A percentile compares a stretch with the other conserved stretches of the same genome.
Evolutionary conservation across 2,797 vertebrate species (phyloP).

Genomic region (Gallinago solitaria): DNA sequence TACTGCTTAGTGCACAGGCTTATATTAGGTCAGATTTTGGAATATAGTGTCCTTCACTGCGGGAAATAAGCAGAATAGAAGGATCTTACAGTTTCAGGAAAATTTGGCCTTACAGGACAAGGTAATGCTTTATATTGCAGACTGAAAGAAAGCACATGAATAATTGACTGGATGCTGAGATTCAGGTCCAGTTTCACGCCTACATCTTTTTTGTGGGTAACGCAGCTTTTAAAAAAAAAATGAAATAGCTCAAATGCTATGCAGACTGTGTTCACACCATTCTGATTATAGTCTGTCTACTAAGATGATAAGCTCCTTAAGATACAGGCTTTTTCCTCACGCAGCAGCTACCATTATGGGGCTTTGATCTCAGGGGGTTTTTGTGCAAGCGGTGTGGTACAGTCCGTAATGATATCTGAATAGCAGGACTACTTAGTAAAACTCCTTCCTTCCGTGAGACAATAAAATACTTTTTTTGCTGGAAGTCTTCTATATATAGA

Average conservation of each 20-base stretch:
- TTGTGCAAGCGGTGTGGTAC: not conserved
- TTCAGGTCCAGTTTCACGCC: not conserved
- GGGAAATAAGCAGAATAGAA: not conserved
- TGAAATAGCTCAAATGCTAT: not conserved
- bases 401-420: not conserved
- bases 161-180: not conserved
- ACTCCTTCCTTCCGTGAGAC: not conserved
- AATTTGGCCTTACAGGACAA: not conserved
- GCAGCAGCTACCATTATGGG: not conserved
- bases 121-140: not conserved
- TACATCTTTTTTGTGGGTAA: not conserved
- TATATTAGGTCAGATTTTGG: slow-evolving; percentile 11
- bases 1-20: not conserved
- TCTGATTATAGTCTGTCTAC: not conserved
- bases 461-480: not conserved
- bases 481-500: not conserved
- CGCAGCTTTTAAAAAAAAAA: not conserved
- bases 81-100: not conserved
- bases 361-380: not conserved
- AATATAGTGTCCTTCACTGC: slow-evolving; percentile 34
- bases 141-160: not conserved
- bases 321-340: not conserved
- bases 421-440: not conserved
- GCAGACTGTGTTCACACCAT: not conserved
- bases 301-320: not conserved